These are phyloP conservation scores for Brachypodius melanocephalos DNA, from an alignment of 2,113 vertebrate genomes.

Conservation along the genomic window DNA sequence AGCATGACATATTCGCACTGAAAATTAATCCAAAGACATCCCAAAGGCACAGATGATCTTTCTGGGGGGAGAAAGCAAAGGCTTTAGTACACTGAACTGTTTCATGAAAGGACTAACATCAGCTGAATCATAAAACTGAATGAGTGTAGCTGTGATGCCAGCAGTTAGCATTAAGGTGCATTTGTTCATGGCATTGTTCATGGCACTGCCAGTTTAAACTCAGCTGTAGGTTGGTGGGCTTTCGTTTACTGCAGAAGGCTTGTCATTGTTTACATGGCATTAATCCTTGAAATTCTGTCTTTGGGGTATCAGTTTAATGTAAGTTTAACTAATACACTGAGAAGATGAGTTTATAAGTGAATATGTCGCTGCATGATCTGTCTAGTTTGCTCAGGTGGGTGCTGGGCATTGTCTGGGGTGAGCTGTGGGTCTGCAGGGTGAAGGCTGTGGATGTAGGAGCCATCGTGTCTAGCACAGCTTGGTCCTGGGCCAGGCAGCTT, in stretches of 20 bases:
- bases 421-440: neutral
- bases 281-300: neutral
- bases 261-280: neutral
- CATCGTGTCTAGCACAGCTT: accelerated
- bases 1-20: neutral
- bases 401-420: neutral
- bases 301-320: neutral
- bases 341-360: neutral
- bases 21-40: neutral
- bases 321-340: neutral
- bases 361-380: neutral
- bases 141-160: neutral
- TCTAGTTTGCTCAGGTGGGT: neutral
- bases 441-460: neutral
- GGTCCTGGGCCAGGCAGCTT: accelerated
- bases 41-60: neutral
- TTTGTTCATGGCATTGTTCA: neutral
- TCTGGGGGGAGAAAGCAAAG: neutral
- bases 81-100: neutral
- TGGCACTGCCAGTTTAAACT: neutral
- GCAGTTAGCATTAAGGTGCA: neutral
- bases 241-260: neutral
- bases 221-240: neutral
- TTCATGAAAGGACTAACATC: neutral
- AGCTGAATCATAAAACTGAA: neutral